Percentiles rank a stretch among this genome's conserved stretches.
phyloP scores from a whole-genome alignment of 2,113 vertebrate species.

The Lampris megalopsis region DNA sequence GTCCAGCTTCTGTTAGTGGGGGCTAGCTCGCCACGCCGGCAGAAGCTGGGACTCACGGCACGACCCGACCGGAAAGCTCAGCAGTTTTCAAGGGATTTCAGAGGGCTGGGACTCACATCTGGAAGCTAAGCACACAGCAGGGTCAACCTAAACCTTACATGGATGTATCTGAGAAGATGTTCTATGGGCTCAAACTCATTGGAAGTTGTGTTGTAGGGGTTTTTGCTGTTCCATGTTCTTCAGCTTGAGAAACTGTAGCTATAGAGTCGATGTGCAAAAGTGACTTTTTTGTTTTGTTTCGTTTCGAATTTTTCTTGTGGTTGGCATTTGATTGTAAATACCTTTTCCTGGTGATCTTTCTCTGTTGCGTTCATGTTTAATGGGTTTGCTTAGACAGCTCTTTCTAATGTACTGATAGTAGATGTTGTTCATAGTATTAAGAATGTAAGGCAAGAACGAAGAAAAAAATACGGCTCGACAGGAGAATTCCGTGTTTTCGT shows the following conservation, averaged over 20 bases:
- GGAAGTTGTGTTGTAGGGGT: constrained; percentile 44
- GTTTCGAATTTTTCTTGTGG: constrained; percentile 49
- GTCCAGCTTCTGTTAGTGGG: no score
- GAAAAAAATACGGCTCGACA: constrained; percentile 47
- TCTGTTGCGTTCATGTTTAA: constrained; percentile 60
- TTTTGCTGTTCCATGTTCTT: constrained; percentile 36
- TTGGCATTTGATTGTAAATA: constrained; percentile 76
- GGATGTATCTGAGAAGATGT: constrained; percentile 55
- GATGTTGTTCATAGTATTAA: constrained; percentile 73
- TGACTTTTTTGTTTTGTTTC: constrained; percentile 42
- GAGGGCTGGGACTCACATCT: constrained; percentile 58
- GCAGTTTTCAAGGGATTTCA: constrained; percentile 31
- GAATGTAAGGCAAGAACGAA: constrained; percentile 69
- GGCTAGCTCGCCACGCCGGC: no score
- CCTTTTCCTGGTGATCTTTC: constrained; percentile 48
- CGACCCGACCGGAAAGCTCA: no score
- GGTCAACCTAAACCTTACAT: constrained; percentile 58
- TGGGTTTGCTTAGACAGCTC: constrained; percentile 63
- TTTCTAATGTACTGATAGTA: constrained; percentile 67
- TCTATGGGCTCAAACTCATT: constrained; percentile 43
- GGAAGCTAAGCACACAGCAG: constrained; percentile 64
- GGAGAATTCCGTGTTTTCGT: constrained; percentile 69
- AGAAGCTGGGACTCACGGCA: no score
- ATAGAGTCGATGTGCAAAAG: constrained; percentile 70
- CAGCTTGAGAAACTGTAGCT: constrained; percentile 55